Evolutionary conservation across 2,888 invertebrate genomes (phyloP), one percentile per base, ranked within the genome.

Genomic region (Dasysyrphus albostriatus): DNA sequence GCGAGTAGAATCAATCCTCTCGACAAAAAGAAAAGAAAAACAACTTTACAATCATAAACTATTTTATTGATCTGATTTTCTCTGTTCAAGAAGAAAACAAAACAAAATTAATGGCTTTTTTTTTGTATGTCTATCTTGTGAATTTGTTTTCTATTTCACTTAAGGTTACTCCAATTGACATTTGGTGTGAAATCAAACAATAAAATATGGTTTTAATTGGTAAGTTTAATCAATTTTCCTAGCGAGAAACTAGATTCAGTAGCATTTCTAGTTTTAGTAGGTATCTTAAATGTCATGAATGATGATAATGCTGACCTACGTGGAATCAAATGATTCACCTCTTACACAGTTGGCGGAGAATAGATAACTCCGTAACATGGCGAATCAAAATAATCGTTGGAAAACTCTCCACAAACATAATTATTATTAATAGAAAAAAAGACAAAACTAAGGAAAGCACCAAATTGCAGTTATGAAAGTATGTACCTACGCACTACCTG

Each of bases 51-150:
- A 49, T 67, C 65, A 67, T 34, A 61, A 61, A 61, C 8, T 14
- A 42, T 72, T 51, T 63, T 81, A 81, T 85, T 77, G 81, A 81
- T 85, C 58, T 70, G 82, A 76, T 54, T 82, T 76, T 56, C 42
- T 49, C 42, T 67, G 61, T 49, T 24, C 49, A 65, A 42, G 29
- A 44, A 58, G 24, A 70, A 70, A 59, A 49, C 14, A 76, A 32
- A 72, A 67, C 16, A 49, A 69, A 9, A 61, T 61, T 44, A 63
- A 56, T 44, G n/a, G n/a, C n/a, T n/a, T n/a, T n/a, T n/a, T n/a
- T n/a, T n/a, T n/a, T n/a, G n/a, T n/a, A n/a, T 47, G 12, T 12
- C 12, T 39, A 16, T 59, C 56, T 14, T 70, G 56, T 70, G 56
- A 49, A 19, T 59, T 69, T 5, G 14, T 56, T 47, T n/a, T 29